These are phyloP conservation scores for Thunnus albacares DNA, from an alignment of 2,797 vertebrate genomes.

Conservation along the genomic window DNA sequence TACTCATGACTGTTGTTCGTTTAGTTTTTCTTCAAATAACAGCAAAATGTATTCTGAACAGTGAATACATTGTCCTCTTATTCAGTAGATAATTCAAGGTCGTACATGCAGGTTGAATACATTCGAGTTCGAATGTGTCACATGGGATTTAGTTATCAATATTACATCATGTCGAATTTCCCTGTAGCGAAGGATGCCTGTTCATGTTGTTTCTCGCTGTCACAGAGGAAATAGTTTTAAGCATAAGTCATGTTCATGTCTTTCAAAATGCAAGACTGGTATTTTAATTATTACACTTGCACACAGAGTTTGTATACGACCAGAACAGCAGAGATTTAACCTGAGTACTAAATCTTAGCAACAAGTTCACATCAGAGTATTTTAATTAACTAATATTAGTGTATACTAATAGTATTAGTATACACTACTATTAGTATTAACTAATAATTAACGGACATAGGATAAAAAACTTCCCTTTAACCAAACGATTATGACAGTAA, in stretches of 20 bases:
- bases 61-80: not conserved
- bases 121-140: not conserved
- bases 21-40: not conserved
- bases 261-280: not conserved
- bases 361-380: conserved; percentile 8
- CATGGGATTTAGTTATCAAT: not conserved
- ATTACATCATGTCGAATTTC: not conserved
- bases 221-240: not conserved
- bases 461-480: not conserved
- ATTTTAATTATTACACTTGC: not conserved
- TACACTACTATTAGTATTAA: not conserved
- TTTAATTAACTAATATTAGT: not conserved
- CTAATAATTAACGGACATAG: not conserved
- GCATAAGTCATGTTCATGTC: not conserved
- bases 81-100: not conserved
- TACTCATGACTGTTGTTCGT: not conserved
- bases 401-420: too few relatives aligned
- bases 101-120: not conserved
- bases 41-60: not conserved
- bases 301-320: too few relatives aligned
- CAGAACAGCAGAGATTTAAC: conserved; percentile 15
- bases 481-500: not conserved
- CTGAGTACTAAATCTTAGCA: conserved; percentile 25
- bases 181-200: not conserved
- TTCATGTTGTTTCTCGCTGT: not conserved